Evolutionary conservation across 1,140 invertebrate species (phyloP), one percentile per base, ranked within the genome.

Genomic region (Berghia stephanieae): DNA sequence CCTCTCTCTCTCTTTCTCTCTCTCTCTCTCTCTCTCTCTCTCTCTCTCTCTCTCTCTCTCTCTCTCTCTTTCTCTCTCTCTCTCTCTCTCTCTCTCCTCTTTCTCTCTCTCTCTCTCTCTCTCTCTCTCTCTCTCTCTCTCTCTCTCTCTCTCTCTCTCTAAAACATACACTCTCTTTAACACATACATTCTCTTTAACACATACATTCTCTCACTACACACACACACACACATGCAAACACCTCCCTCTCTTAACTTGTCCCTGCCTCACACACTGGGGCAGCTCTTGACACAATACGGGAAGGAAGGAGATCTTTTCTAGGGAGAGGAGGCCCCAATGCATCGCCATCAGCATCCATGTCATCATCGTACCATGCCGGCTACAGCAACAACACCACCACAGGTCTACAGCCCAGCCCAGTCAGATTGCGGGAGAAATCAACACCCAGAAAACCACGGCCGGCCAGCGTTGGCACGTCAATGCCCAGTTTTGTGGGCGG

Each of bases 281-380:
- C 82, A 87, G 86, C 83, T 75, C 83, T 87, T 63, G 83, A 85
- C 83, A 82, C 86, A 75, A 86, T 87, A 75, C 84, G 83, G 63
- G 86, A 87, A 82, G 83, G 84, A 75, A 79, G 85, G 82, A 84
- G 85, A 78, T 87, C 86, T 87, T 83, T 87, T 87, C 80, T 87
- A 87, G 86, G 72, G n/a, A 46, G n/a, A n/a, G n/a, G n/a, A n/a
- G n/a, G n/a, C n/a, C n/a, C 72, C 72, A 3, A 13, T 21, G 43
- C 72, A 27, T 75, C 72, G 36, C 24, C 72, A 3, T n/a, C n/a
- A n/a, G n/a, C 52, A 1, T n/a, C 36, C 38, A 27, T 75, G 1
- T 24, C 44, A 24, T 3, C 38, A n/a, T n/a, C n/a, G n/a, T n/a
- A n/a, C n/a, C n/a, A n/a, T n/a, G n/a, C n/a, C 31, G 34, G 52